phyloP scores from a whole-genome alignment of 2,113 vertebrate species.

The Mionectes macconnelli region DNA sequence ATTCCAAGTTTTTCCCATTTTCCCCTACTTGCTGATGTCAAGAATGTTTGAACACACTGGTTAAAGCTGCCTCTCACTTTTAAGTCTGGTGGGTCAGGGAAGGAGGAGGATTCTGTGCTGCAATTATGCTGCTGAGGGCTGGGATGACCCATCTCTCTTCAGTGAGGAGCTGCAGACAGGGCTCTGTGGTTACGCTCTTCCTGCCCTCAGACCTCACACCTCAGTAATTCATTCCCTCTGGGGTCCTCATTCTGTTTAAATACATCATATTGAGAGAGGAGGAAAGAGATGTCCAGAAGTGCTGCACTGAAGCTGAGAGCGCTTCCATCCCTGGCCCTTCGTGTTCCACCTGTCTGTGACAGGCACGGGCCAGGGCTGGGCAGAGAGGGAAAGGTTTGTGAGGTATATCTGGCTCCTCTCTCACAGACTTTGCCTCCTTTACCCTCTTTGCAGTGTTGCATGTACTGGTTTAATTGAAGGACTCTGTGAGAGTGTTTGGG shows the following conservation, averaged over 20 bases:
- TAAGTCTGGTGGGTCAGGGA: not conserved
- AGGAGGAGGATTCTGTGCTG: not conserved
- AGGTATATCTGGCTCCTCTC: fast-evolving
- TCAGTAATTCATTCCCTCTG: not conserved
- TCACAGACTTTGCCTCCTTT: fast-evolving
- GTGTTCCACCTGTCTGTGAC: fast-evolving
- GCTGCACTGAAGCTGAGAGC: not conserved
- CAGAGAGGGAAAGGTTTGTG: not conserved
- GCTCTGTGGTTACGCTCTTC: not conserved
- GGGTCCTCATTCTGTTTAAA: not conserved
- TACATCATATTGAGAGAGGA: not conserved
- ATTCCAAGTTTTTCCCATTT: not conserved
- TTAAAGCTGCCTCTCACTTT: not conserved
- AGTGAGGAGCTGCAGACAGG: not conserved
- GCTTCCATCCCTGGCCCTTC: not conserved
- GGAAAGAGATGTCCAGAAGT: not conserved
- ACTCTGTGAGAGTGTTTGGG: not conserved
- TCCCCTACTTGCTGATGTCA: not conserved
- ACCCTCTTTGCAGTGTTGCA: not conserved
- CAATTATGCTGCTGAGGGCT: not conserved
- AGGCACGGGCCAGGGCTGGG: not conserved
- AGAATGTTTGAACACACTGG: not conserved
- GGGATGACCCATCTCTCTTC: fast-evolving
- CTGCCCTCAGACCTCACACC: not conserved
- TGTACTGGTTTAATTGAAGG: not conserved